A percentile compares a stretch with the other conserved stretches of the same genome.
Evolutionary conservation across 1,140 invertebrate genomes (phyloP).

Genomic region (Melitaea cinxia): DNA sequence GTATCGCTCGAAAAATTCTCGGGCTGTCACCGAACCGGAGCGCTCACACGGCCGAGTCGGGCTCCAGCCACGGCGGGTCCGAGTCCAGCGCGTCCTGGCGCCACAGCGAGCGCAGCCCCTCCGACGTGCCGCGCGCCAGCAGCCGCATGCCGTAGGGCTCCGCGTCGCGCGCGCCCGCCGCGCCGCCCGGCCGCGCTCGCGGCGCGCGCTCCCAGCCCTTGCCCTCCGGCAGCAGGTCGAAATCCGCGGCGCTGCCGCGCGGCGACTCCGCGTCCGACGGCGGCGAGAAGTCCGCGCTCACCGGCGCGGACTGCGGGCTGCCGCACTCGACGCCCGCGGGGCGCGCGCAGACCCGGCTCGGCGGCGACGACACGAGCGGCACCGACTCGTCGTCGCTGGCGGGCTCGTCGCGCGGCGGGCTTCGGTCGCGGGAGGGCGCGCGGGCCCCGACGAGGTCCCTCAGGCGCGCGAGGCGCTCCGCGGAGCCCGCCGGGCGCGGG

Average conservation of each 20-base stretch:
- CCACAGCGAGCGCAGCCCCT: constrained; percentile 64
- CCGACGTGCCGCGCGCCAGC: constrained; percentile 60
- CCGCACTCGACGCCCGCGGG: constrained; percentile 36
- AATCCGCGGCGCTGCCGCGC: constrained; percentile 45
- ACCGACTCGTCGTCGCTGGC: constrained; percentile 85
- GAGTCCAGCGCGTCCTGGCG: constrained; percentile 75
- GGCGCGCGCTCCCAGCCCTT: constrained; percentile 42
- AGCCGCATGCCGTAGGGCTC: constrained; percentile 75
- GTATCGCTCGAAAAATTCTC: not conserved
- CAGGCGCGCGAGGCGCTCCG: constrained; percentile 65
- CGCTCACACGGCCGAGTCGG: constrained; percentile 73
- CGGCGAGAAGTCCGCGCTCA: constrained; percentile 49
- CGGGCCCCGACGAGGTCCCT: constrained; percentile 70
- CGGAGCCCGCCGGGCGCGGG: constrained; percentile 60
- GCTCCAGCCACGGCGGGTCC: constrained; percentile 74
- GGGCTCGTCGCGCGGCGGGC: constrained; percentile 52
- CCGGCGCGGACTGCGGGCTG: constrained; percentile 56
- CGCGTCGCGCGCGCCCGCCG: constrained; percentile 52
- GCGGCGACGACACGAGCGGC: constrained; percentile 79
- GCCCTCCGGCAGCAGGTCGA: constrained; percentile 64
- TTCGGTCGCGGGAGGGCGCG: constrained; percentile 56
- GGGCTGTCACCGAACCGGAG: not conserved
- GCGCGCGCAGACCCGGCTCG: constrained; percentile 21
- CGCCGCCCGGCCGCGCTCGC: constrained; percentile 33
- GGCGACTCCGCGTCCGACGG: constrained; percentile 58